Conservation (phyloP, 2,113 vertebrate genomes). For the Todiramphus chloris region DNA sequence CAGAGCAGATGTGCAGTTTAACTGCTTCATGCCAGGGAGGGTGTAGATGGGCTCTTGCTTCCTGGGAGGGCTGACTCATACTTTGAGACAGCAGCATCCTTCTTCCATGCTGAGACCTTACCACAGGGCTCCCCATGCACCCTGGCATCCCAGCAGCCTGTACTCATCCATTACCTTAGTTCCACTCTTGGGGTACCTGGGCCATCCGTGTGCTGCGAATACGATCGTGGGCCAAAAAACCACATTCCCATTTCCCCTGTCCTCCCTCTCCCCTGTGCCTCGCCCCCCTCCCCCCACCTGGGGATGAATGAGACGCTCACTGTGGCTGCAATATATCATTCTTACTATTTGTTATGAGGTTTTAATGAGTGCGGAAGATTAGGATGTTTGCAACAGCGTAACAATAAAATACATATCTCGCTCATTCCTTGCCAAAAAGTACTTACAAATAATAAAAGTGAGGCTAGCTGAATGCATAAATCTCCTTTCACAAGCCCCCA, state of each 20-base stretch:
- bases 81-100: neutral
- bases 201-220: neutral
- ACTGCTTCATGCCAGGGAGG: neutral
- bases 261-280: neutral
- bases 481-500: slow-evolving; percentile 70
- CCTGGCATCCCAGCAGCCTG: neutral
- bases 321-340: slow-evolving; percentile 66
- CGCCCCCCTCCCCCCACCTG: neutral
- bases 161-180: neutral
- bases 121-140: neutral
- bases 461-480: slow-evolving; percentile 71
- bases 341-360: slow-evolving; percentile 72
- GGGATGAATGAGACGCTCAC: slow-evolving; percentile 26
- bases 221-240: neutral
- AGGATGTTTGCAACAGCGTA: slow-evolving; percentile 61
- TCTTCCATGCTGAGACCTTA: neutral
- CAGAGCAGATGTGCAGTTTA: neutral
- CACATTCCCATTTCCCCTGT: neutral
- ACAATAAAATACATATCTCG: slow-evolving; percentile 70
- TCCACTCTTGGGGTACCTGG: neutral
- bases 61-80: neutral
- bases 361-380: slow-evolving; percentile 66
- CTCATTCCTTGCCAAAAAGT: slow-evolving; percentile 68
- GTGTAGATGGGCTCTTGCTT: neutral
- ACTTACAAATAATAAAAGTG: slow-evolving; percentile 72